Percentiles rank a stretch among this genome's conserved stretches.
phyloP scores from a whole-genome alignment of 2,113 vertebrate genomes.

The Hyla sarda region DNA sequence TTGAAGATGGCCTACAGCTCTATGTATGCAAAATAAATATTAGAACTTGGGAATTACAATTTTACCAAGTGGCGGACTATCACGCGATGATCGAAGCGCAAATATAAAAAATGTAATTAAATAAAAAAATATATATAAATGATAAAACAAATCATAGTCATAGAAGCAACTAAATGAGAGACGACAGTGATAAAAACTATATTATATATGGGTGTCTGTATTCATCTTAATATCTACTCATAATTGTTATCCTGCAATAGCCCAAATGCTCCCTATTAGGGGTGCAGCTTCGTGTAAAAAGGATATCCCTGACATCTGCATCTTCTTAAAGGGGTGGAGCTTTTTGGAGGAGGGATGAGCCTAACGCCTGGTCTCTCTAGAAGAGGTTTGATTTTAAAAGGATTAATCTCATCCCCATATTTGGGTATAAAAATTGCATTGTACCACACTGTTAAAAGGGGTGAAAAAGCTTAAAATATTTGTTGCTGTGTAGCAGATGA shows the following conservation, averaged over 20 bases:
- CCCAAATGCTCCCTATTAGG: neutral
- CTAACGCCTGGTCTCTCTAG: neutral
- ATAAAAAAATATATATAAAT: too few relatives aligned
- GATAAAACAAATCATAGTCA: neutral
- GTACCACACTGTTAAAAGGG: too few relatives aligned
- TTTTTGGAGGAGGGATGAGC: neutral
- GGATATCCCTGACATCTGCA: neutral
- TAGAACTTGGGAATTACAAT: neutral
- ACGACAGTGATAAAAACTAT: neutral
- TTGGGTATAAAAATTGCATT: too few relatives aligned
- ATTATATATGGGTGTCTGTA: neutral
- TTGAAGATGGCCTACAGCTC: constrained; percentile 19
- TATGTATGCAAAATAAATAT: constrained; percentile 15
- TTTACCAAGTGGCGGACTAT: neutral
- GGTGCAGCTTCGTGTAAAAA: neutral
- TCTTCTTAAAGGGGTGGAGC: neutral
- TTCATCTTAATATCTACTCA: neutral
- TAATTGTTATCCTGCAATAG: neutral
- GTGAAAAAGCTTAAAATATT: too few relatives aligned
- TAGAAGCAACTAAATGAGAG: neutral
- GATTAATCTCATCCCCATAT: too few relatives aligned
- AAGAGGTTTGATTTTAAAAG: neutral
- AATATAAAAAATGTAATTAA: neutral
- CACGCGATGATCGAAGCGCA: neutral
- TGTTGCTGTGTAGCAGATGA: too few relatives aligned